Base-by-base conservation (phyloP, 2,888 invertebrate species). In the Strigamia transsilvanica region DNA sequence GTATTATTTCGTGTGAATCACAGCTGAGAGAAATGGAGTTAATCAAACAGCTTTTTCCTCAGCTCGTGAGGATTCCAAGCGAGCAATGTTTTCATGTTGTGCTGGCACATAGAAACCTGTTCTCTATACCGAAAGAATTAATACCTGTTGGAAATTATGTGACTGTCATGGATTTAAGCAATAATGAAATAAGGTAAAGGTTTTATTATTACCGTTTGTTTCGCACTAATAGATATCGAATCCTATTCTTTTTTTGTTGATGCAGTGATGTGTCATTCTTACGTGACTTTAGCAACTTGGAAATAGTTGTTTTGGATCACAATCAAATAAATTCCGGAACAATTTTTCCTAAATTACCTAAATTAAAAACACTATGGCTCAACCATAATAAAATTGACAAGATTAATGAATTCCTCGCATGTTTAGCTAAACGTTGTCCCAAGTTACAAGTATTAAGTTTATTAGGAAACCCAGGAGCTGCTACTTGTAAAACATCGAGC, bases 401-500 rank as follows among this genome's bases (percentile, higher is more conserved):
- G 82, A 87, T 96, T 4, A 92, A 92, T 87, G 93, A 93, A 15
- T 95, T 93, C 91, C 90, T 93, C 1, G 18, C n/a, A 18, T 9
- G 3, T n/a, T 9, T 56, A 6, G 15, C 56, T 9, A 56, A 18
- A 21, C 15, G 9, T 0, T 92, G 93, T 85, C 94, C 95, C 0
- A 92, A 92, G 85, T 88, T 96, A 34, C 91, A 91, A 85, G 93
- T 93, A 87, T 88, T 96, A 0, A 94, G 94, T 18, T 89, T 95
- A 83, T 94, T 96, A 95, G 95, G 95, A 23, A 96, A 96, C 88
- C 91, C 92, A 0, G 94, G 94, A 0, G 93, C 93, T 0, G 94
- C 94, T 0, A 93, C 93, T 84, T 92, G 92, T 86, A 90, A 93
- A 82, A 93, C 93, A 85, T 92, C 93, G n/a, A 42, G 18, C 27